Evolutionary conservation across 2,888 invertebrate species (phyloP), one percentile per base, ranked within the genome.

Genomic region (Clitarchus hookeri): DNA sequence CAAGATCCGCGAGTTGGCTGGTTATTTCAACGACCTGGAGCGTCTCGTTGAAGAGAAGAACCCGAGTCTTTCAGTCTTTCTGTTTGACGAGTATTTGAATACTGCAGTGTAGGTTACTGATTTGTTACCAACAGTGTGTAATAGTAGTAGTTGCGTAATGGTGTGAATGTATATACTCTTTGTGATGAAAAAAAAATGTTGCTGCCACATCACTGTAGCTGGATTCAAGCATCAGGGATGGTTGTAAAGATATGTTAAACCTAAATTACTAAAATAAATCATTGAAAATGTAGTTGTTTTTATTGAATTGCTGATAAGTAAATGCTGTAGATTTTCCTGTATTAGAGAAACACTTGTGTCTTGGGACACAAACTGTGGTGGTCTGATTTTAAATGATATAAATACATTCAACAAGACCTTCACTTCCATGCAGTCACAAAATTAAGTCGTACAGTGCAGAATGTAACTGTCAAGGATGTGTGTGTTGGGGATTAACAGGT

Each of bases 1-100:
- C 84, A 92, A 91, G 19, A 93, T 97, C 89, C 94, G 97, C 82
- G 92, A 93, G 80, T 91, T 97, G 53, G 94, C 97, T 36, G 97
- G 97, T 4, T 94, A 96, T 91, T 93, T 94, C 86, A 93, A 93
- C 25, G 97, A 97, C 91, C 93, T 97, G 90, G 94, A 94, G 90
- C 93, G 93, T 86, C 92, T 97, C 90, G 92, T 96, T 88, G 85
- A 87, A 25, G 91, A 92, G 83, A 91, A 92, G 87, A 95, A 96
- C 89, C 92, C 94, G 85, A 94, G 96, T 0, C 91, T 97, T 86
- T 92, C 94, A 16, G 90, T 96, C 87, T 96, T 94, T 90, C 90
- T 97, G 89, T 97, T 96, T 90, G 97, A 97, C 92, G 95, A 96
- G 90, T 95, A 92, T 89, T 90, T 93, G 65, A 90, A 91, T 88